A percentile compares a stretch with the other conserved stretches of the same genome.
Evolutionary conservation across 2,888 invertebrate species (phyloP).

Genomic region (Chrysolina americana): DNA sequence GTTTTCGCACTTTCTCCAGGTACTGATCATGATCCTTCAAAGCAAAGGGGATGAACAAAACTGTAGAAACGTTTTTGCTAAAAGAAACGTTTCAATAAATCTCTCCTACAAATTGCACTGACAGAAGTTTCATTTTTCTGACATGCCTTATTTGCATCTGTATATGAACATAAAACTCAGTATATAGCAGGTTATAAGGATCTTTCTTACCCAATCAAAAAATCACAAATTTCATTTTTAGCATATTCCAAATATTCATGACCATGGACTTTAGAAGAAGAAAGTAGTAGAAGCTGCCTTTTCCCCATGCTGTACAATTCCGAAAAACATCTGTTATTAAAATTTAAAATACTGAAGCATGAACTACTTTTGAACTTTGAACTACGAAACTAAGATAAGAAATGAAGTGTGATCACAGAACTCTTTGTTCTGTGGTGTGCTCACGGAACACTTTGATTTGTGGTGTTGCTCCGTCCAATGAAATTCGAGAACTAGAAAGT

Average conservation of each 20-base stretch:
- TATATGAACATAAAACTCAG: too few relatives aligned
- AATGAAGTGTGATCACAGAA: too few relatives aligned
- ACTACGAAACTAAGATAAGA: background rate
- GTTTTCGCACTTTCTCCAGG: conserved; percentile 73
- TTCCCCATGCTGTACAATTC: conserved; percentile 40
- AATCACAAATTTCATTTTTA: conserved; percentile 74
- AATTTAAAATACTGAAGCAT: background rate
- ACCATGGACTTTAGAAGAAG: conserved; percentile 81
- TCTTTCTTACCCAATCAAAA: conserved; percentile 73
- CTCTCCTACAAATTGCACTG: too few relatives aligned
- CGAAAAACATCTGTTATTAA: background rate
- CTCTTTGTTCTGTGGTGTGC: too few relatives aligned
- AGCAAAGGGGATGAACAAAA: conserved; percentile 85
- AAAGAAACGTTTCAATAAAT: conserved; percentile 7
- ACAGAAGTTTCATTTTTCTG: too few relatives aligned
- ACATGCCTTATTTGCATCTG: too few relatives aligned
- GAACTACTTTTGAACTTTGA: background rate
- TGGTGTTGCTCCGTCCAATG: too few relatives aligned
- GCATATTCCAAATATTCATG: conserved; percentile 79
- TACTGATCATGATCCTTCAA: conserved; percentile 78
- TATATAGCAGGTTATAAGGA: too few relatives aligned
- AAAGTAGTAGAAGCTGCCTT: conserved; percentile 76
- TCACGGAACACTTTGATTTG: too few relatives aligned
- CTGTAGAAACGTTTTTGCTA: conserved; percentile 76
- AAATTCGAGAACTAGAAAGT: too few relatives aligned